Evolutionary conservation across 2,888 invertebrate genomes (phyloP), one percentile per base, ranked within the genome.

Genomic region (Diaperis boleti): DNA sequence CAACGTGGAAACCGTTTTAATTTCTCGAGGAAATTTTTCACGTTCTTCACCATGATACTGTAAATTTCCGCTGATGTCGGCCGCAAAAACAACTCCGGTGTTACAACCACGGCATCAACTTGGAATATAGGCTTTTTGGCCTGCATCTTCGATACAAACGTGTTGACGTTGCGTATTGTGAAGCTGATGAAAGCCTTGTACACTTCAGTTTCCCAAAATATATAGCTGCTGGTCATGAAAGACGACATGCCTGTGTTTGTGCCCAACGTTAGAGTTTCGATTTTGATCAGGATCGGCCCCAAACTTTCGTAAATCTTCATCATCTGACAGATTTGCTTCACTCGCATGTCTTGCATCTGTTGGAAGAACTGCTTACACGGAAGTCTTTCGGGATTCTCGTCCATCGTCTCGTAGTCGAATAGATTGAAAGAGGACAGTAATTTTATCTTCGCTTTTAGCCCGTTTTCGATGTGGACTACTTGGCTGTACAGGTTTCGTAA

Each of bases 221-320:
- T 83, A 75, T 96, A 96, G 78, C 93, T 94, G 0, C 88, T 82
- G 2, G 83, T 83, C 91, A 96, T 92, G 65, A 89, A 87, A 0
- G 84, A 79, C 0, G 91, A 90, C 50, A 83, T 84, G 1, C 95
- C 95, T 0, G 92, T 90, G 69, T 90, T 90, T 1, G 92, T 89
- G 62, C 90, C 90, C 13, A 94, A 85, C 1, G 95, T 91, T 26
- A 96, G 82, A 65, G 91, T 92, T 81, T 96, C 96, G 65, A 96
- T 80, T 81, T 96, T 96, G 72, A 90, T 89, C 8, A 96, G 83
- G 57, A 94, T 88, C 0, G 95, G 94, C 0, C 92, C 91, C 39
- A 94, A 84, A 0, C 92, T 90, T 41, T 90, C 87, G 77, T 94
- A 94, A n/a, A 90, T 86, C 47, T 88, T 87, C 0, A 88, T 84